Percentiles rank a stretch among this genome's conserved stretches.
Evolutionary conservation across 2,888 invertebrate species (phyloP).

Genomic region (Pollenia labialis): DNA sequence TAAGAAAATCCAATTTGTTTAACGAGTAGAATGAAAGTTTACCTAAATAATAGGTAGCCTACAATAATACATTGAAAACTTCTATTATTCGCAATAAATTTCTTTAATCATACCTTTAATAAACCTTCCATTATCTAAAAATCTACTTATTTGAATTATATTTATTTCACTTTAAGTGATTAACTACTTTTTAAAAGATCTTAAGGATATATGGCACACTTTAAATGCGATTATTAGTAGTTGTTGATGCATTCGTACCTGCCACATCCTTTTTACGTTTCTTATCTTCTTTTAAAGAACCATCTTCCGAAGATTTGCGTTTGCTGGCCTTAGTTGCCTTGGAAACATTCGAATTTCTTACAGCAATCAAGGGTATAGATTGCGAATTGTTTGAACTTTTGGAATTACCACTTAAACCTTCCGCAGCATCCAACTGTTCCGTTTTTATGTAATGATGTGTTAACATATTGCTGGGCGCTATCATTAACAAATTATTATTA

Average conservation of each 20-base stretch:
- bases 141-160: conserved; percentile 3
- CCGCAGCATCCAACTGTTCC: conserved; percentile 73
- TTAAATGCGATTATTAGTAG: conserved; percentile 53
- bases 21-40: too few species aligned
- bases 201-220: background rate
- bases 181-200: background rate
- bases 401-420: background rate
- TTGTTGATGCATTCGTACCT: background rate
- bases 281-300: conserved; percentile 52
- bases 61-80: too few species aligned
- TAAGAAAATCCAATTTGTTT: too few species aligned
- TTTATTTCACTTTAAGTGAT: conserved; percentile 50
- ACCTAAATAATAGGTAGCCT: too few species aligned
- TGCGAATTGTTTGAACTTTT: conserved; percentile 4
- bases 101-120: too few species aligned
- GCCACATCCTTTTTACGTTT: conserved; percentile 59
- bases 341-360: background rate
- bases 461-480: conserved; percentile 76
- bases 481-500: conserved; percentile 81
- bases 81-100: too few species aligned
- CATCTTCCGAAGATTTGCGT: conserved; percentile 52
- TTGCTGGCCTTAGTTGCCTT: conserved; percentile 43
- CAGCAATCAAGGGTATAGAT: conserved; percentile 18
- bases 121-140: too few species aligned
- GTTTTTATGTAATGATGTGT: conserved; percentile 76